These are phyloP conservation scores for Drosophila nigromelanica DNA, from an alignment of 1,140 invertebrate species.

Conservation along the genomic window DNA sequence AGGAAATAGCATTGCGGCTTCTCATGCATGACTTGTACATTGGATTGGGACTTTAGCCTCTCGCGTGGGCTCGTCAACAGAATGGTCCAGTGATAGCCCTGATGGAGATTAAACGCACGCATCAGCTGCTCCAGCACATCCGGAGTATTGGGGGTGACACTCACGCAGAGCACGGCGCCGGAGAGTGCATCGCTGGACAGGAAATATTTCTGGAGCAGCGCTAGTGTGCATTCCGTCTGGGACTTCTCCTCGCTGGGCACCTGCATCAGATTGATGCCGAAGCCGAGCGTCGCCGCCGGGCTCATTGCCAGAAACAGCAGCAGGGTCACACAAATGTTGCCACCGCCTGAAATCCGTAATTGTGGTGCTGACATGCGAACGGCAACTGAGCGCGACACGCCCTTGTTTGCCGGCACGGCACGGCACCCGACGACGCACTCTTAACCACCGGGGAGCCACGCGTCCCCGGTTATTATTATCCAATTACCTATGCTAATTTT, in stretches of 20 bases:
- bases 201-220: slow-evolving; percentile 72
- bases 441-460: slow-evolving; percentile 40
- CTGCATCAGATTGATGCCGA: slow-evolving; percentile 72
- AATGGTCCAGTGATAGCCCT: slow-evolving; percentile 55
- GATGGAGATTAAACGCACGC: slow-evolving; percentile 35
- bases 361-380: slow-evolving; percentile 52
- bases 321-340: slow-evolving; percentile 5
- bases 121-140: slow-evolving; percentile 57
- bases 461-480: slow-evolving; percentile 57
- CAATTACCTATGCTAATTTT: slow-evolving; percentile 74
- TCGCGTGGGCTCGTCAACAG: slow-evolving; percentile 40
- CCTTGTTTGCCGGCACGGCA: slow-evolving; percentile 7
- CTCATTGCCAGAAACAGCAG: slow-evolving; percentile 24
- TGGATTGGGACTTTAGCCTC: not conserved
- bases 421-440: slow-evolving; percentile 18
- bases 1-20: slow-evolving; percentile 80
- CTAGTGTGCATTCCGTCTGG: slow-evolving; percentile 57
- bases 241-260: slow-evolving; percentile 49
- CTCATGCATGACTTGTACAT: slow-evolving; percentile 44
- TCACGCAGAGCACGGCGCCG: slow-evolving; percentile 64
- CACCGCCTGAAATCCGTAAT: slow-evolving; percentile 16
- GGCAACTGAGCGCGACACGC: slow-evolving; percentile 62
- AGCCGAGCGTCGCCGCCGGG: slow-evolving; percentile 23
- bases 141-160: slow-evolving; percentile 41
- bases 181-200: slow-evolving; percentile 62